Evolutionary conservation across 2,888 invertebrate species (phyloP), one percentile per base, ranked within the genome.

Genomic region (Lacanobia oleracea): DNA sequence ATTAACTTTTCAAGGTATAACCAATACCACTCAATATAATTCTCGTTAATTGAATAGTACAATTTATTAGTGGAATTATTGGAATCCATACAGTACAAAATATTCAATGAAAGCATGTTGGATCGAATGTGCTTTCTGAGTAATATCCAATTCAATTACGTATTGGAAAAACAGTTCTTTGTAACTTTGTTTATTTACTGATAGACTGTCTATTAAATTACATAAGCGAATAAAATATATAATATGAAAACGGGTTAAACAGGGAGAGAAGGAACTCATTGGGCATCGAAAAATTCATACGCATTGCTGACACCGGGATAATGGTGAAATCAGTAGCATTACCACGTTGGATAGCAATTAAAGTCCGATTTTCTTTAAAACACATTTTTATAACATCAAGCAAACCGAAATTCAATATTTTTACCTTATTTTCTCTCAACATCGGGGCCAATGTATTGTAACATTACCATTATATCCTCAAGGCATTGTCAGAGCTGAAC

Each of bases 401-500:
- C 1, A 12, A 8, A 51, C 40, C 0, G 18, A 69, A 40, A 56
- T 16, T 14, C n/a, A 54, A 48, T 50, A 56, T 57, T 71, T 57
- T 71, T 16, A 27, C 14, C 45, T 10, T 51, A 51, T 45, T 37
- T 43, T 27, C 45, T 53, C 16, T 50, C n/a, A 57, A 56, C 43
- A 62, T 61, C 74, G 64, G 5, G 37, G 27, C 45, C 56, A 80
- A 74, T 80, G 59, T 72, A 51, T 79, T 53, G 64, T 67, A 59
- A 82, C 57, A 54, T 72, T 63, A 54, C 64, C 53, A 74, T 67
- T 79, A 72, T 67, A 67, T 61, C 54, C 53, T 57, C 57, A 37
- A 67, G 61, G 60, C 65, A 74, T 79, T 83, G 83, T 83, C 51
- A 51, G 27, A 48, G 37, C 21, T 56, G 40, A 27, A 65, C 59